phyloP scores from a whole-genome alignment of 2,113 vertebrate genomes.

The Alexandromys fortis region DNA sequence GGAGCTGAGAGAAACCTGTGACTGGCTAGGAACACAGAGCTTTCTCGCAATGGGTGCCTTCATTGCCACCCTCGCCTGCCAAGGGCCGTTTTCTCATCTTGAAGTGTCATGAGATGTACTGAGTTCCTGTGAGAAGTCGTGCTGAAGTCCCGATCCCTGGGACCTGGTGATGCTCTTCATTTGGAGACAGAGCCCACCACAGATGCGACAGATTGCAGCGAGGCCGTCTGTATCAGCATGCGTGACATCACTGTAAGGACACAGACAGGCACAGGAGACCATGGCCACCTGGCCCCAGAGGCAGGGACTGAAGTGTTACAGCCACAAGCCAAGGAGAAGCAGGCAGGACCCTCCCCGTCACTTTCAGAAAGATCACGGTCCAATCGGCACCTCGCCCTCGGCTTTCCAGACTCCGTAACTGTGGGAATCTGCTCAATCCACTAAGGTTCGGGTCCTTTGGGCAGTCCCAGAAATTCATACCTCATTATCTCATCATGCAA shows the following conservation, averaged over 20 bases:
- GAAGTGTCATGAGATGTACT: not conserved
- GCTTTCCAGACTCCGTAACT: not conserved
- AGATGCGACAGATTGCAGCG: not conserved
- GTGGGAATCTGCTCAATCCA: not conserved
- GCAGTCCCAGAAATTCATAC: not conserved
- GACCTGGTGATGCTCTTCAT: not conserved
- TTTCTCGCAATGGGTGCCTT: not conserved
- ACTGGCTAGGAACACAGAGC: not conserved
- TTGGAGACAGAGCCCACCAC: not conserved
- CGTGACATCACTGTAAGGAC: not conserved
- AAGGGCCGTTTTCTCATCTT: not conserved
- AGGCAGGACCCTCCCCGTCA: accelerated
- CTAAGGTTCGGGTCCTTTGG: not conserved
- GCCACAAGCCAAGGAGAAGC: not conserved
- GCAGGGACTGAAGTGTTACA: not conserved
- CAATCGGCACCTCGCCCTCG: not conserved
- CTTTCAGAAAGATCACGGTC: not conserved
- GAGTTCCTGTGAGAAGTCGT: too few relatives aligned
- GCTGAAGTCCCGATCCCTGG: not conserved
- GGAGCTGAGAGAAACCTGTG: too few relatives aligned
- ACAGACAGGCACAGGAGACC: not conserved
- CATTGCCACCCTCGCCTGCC: accelerated
- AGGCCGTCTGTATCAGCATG: not conserved
- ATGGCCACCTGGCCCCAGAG: not conserved
- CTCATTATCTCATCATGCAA: not conserved